Conservation (phyloP, 2,113 vertebrate species). For the Dasyornis broadbenti region DNA sequence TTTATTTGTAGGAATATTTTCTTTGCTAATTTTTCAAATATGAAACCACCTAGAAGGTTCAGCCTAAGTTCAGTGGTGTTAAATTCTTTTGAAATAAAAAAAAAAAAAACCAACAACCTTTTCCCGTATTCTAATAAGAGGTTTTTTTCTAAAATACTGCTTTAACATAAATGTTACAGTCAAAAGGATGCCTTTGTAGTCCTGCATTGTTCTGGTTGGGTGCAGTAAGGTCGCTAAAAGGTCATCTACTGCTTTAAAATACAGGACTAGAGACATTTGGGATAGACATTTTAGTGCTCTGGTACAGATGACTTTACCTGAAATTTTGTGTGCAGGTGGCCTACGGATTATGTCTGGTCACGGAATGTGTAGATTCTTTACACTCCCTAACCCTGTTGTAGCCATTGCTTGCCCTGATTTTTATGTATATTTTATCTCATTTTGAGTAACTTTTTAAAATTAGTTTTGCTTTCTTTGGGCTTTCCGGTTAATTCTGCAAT, state of each 20-base stretch:
- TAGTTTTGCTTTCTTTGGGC: background rate
- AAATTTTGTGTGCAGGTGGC: background rate
- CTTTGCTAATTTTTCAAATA: background rate
- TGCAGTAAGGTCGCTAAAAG: background rate
- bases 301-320: background rate
- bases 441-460: background rate
- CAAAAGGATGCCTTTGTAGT: background rate
- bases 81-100: background rate
- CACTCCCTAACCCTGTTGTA: background rate
- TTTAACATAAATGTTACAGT: background rate
- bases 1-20: background rate
- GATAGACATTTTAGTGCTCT: background rate
- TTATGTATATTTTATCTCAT: too few species aligned
- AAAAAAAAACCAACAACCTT: background rate
- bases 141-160: background rate
- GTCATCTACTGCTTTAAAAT: background rate
- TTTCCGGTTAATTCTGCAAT: background rate
- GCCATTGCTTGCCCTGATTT: background rate
- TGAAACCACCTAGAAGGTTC: background rate
- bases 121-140: background rate
- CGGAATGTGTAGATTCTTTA: background rate
- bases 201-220: background rate
- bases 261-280: rapidly evolving
- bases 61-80: background rate
- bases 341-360: background rate